phyloP scores from a whole-genome alignment of 2,888 invertebrate genomes.

The Acanthococcus lagerstroemiae region DNA sequence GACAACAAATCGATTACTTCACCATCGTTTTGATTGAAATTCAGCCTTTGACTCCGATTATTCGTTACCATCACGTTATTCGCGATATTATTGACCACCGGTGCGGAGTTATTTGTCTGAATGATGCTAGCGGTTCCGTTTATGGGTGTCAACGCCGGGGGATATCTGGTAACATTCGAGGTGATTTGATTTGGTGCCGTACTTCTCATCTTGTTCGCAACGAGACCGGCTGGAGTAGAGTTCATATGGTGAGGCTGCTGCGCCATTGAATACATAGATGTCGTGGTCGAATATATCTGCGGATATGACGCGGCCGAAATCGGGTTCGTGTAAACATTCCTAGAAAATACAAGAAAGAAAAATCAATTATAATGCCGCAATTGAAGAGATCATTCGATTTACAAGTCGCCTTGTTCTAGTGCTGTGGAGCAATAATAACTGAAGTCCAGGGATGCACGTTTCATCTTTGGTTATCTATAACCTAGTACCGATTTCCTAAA shows the following conservation, averaged over 20 bases:
- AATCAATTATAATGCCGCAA: neutral
- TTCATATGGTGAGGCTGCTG: neutral
- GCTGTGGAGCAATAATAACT: too few relatives aligned
- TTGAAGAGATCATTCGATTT: neutral
- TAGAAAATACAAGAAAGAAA: neutral
- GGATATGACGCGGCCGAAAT: neutral
- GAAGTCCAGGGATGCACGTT: too few relatives aligned
- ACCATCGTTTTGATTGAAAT: conserved; percentile 11
- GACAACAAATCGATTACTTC: conserved; percentile 48
- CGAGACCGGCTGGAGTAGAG: neutral
- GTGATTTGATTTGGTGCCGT: neutral
- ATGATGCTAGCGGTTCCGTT: neutral
- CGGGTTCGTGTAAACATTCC: neutral
- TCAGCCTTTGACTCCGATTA: neutral
- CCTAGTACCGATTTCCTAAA: too few relatives aligned
- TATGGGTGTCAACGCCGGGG: conserved; percentile 23
- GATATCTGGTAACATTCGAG: conserved; percentile 6
- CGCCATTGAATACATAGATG: neutral
- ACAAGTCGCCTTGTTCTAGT: too few relatives aligned
- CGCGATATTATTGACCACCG: neutral
- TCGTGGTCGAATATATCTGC: neutral
- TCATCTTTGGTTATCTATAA: too few relatives aligned
- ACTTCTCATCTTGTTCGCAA: neutral
- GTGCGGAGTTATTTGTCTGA: neutral
- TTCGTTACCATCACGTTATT: neutral